Evolutionary conservation across 2,113 vertebrate species (phyloP).

Genomic region (Erinaceus europaeus): DNA sequence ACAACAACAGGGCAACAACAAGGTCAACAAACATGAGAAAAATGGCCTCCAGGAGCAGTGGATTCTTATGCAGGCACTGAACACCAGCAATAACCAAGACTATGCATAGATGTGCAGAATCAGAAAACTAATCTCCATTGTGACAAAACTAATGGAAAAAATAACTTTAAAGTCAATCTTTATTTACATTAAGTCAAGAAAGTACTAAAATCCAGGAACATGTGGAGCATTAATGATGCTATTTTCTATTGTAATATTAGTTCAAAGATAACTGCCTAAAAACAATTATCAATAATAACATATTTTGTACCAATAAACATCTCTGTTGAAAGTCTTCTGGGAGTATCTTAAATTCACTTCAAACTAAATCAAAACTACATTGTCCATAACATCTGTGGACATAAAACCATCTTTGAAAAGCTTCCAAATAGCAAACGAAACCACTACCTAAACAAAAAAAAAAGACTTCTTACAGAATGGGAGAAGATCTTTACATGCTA

Average conservation of each 20-base stretch:
- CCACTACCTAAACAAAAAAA: no score
- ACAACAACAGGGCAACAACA: no score
- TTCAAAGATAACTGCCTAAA: neutral
- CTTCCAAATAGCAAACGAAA: no score
- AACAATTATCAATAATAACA: neutral
- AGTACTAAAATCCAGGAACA: neutral
- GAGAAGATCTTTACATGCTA: no score
- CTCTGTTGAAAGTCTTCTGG: neutral
- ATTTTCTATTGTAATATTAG: slow-evolving; percentile 9
- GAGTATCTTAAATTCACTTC: neutral
- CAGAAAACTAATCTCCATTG: neutral
- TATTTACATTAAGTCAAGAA: neutral
- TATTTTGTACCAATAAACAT: neutral
- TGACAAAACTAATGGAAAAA: neutral
- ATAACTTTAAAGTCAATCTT: neutral
- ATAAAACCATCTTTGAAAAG: no score
- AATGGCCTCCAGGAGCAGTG: neutral
- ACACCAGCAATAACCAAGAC: no score
- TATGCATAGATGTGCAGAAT: neutral
- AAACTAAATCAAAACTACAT: no score
- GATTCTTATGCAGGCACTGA: neutral
- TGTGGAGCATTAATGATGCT: neutral
- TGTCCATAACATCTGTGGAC: no score
- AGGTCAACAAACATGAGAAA: slow-evolving; percentile 9
- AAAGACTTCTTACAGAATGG: no score